Evolutionary conservation across 2,113 vertebrate species (phyloP).

Genomic region (Xiphophorus couchianus): DNA sequence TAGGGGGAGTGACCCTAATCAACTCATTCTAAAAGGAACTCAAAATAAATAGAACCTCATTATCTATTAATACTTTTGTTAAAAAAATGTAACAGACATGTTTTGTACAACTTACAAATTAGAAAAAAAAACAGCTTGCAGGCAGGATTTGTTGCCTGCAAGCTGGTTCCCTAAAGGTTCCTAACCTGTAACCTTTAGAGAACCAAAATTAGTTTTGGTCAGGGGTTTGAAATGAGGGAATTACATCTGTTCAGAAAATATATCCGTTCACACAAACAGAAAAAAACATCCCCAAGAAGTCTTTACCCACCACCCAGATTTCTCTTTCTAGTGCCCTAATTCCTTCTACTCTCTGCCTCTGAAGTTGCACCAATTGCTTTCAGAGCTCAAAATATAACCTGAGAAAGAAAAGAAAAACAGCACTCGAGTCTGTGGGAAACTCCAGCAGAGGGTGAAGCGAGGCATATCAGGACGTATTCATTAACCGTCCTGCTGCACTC

Average conservation of each 20-base stretch:
- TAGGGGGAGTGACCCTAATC: too few species aligned
- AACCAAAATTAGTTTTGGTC: slow-evolving; percentile 7
- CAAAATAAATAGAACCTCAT: too few species aligned
- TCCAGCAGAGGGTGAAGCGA: slow-evolving; percentile 48
- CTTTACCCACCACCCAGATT: slow-evolving; percentile 14
- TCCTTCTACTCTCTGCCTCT: slow-evolving; percentile 26
- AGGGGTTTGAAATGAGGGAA: slow-evolving; percentile 39
- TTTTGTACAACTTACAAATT: too few species aligned
- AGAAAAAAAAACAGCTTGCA: too few species aligned
- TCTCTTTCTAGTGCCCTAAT: slow-evolving; percentile 3
- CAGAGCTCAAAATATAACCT: slow-evolving; percentile 7
- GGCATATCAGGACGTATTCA: slow-evolving; percentile 50
- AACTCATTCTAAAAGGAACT: too few species aligned
- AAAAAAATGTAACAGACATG: too few species aligned
- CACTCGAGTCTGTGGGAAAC: slow-evolving; percentile 42
- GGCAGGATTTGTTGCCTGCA: too few species aligned
- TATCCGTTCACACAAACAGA: slow-evolving; percentile 19
- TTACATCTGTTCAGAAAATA: slow-evolving; percentile 36
- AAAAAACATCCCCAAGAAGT: slow-evolving; percentile 45
- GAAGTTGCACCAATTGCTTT: slow-evolving; percentile 12
- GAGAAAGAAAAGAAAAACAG: not conserved
- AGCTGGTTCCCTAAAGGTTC: too few species aligned
- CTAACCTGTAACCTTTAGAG: too few species aligned
- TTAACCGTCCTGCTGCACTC: slow-evolving; percentile 54
- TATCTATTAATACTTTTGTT: too few species aligned